A percentile compares a stretch with the other conserved stretches of the same genome.
Evolutionary conservation across 2,888 invertebrate genomes (phyloP).

Genomic region (Kryphioiulus occultus): DNA sequence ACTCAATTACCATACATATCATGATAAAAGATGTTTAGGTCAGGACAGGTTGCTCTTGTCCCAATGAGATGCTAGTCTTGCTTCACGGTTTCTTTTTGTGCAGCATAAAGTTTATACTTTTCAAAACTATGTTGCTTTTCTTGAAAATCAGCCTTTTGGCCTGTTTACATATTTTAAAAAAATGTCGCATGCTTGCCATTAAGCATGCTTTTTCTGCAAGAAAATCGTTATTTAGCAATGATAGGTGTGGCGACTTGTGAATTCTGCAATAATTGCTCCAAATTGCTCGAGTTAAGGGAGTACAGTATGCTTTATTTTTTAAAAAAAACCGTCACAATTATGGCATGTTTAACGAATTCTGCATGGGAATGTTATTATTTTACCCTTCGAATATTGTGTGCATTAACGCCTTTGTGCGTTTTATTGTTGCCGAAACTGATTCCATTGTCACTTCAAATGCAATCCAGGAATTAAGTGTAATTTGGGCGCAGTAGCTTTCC

Average conservation of each 20-base stretch:
- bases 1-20: too few relatives aligned
- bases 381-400: conserved; percentile 16
- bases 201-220: background rate
- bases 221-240: background rate
- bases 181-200: background rate
- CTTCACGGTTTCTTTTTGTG: too few relatives aligned
- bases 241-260: conserved; percentile 25
- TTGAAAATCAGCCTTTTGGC: background rate
- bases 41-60: background rate
- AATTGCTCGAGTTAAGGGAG: background rate
- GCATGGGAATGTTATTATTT: conserved; percentile 31
- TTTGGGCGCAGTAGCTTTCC: conserved; percentile 12
- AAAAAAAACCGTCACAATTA: background rate
- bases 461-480: conserved; percentile 31
- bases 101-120: too few relatives aligned
- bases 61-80: too few relatives aligned
- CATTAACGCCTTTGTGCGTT: conserved; percentile 31
- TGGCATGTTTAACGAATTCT: background rate
- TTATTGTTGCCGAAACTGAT: conserved; percentile 25
- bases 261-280: conserved; percentile 7
- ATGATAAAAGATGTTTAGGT: background rate
- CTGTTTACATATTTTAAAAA: background rate
- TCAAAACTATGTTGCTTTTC: background rate
- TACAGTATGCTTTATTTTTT: background rate
- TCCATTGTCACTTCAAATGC: conserved; percentile 29